phyloP scores from a whole-genome alignment of 1,140 invertebrate genomes.

The Ceratitis capitata region DNA sequence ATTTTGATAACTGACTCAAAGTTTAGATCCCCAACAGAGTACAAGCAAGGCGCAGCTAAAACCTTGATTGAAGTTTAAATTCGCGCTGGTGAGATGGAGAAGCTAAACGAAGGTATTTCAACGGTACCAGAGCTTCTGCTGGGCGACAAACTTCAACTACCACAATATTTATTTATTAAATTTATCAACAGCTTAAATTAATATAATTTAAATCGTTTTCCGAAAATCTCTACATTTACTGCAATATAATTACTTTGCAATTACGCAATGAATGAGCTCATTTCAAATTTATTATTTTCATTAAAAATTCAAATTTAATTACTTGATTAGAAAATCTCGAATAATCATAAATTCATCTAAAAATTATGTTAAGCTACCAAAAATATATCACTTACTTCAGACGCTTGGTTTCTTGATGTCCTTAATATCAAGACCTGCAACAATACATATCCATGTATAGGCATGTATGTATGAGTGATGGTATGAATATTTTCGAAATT shows the following conservation, averaged over 20 bases:
- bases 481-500: neutral
- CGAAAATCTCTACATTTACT: neutral
- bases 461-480: neutral
- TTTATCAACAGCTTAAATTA: neutral
- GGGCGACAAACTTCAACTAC: too few species aligned
- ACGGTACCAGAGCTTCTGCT: too few species aligned
- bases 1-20: too few species aligned
- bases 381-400: neutral
- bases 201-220: neutral
- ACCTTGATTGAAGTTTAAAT: too few species aligned
- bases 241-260: neutral
- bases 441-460: neutral
- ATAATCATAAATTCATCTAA: neutral
- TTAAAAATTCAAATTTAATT: slow-evolving; percentile 35
- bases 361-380: neutral
- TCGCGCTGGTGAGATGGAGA: too few species aligned
- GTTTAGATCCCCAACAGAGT: too few species aligned
- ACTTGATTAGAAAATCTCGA: neutral
- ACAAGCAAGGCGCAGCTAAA: too few species aligned
- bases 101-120: too few species aligned
- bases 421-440: neutral
- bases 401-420: neutral
- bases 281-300: neutral
- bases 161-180: too few species aligned
- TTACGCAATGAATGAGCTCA: neutral